These are phyloP conservation scores for Glaucomys volans DNA, from an alignment of 2,113 vertebrate species.

Conservation along the genomic window DNA sequence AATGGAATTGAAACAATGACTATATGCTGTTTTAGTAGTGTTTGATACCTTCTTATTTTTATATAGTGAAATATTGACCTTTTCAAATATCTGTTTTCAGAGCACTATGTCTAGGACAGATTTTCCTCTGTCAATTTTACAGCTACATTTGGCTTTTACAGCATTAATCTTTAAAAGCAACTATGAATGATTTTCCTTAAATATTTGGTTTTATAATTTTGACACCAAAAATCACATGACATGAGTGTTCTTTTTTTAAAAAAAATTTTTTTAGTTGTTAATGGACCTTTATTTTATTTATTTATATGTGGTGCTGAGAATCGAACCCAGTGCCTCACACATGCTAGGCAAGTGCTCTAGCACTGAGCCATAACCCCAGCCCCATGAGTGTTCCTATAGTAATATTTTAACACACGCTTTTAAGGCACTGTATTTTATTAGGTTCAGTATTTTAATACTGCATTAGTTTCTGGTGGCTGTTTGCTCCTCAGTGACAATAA, in stretches of 20 bases:
- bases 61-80: not conserved
- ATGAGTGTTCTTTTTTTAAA: not conserved
- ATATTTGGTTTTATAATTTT: slow-evolving; percentile 1
- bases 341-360: no score
- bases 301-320: no score
- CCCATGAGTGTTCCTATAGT: not conserved
- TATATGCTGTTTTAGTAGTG: not conserved
- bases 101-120: not conserved
- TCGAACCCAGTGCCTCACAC: no score
- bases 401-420: not conserved
- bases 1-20: slow-evolving; percentile 36
- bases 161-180: slow-evolving; percentile 15
- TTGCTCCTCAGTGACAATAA: not conserved
- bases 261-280: no score
- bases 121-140: not conserved
- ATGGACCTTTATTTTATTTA: no score
- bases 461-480: not conserved
- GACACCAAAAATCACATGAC: not conserved
- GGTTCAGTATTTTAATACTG: slow-evolving; percentile 16
- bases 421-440: not conserved
- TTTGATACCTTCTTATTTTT: slow-evolving; percentile 21
- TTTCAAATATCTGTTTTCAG: slow-evolving; percentile 10
- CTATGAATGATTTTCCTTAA: not conserved
- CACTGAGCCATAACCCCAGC: no score
- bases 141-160: not conserved